Percentiles rank a stretch among this genome's conserved stretches.
These are phyloP conservation scores for Diarsia mendica DNA, from an alignment of 2,888 invertebrate genomes.

Conservation along the genomic window DNA sequence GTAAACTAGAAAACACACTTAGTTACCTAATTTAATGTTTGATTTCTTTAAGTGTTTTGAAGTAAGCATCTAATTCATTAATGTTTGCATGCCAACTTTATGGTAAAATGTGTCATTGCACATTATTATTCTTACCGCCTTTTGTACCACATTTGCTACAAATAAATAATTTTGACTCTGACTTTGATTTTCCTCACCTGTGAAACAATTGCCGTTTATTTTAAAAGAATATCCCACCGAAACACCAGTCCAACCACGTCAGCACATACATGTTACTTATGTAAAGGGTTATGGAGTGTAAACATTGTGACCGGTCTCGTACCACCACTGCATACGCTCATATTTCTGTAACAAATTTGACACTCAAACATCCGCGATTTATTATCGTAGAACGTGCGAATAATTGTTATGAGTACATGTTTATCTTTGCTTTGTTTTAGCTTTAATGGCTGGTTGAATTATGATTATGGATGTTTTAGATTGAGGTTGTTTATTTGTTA, in stretches of 20 bases:
- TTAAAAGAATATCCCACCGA: neutral
- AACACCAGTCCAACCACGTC: neutral
- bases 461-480: slow-evolving; percentile 3
- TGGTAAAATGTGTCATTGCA: no score
- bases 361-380: slow-evolving; percentile 44
- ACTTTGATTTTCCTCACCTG: neutral
- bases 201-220: neutral
- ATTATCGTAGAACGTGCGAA: slow-evolving; percentile 29
- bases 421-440: slow-evolving; percentile 39
- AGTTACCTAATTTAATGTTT: no score
- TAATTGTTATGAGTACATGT: slow-evolving; percentile 40
- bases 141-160: no score
- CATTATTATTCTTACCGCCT: no score
- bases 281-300: slow-evolving; percentile 13
- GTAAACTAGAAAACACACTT: no score
- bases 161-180: no score
- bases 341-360: slow-evolving; percentile 53
- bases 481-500: no score
- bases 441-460: slow-evolving; percentile 2
- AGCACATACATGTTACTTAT: slow-evolving; percentile 13
- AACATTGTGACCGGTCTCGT: slow-evolving; percentile 15
- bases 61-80: no score
- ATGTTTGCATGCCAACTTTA: no score
- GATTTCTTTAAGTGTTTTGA: no score
- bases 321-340: slow-evolving; percentile 29